Evolutionary conservation across 2,888 invertebrate genomes (phyloP), one percentile per base, ranked within the genome.

Genomic region (Monoplex corrugatus): DNA sequence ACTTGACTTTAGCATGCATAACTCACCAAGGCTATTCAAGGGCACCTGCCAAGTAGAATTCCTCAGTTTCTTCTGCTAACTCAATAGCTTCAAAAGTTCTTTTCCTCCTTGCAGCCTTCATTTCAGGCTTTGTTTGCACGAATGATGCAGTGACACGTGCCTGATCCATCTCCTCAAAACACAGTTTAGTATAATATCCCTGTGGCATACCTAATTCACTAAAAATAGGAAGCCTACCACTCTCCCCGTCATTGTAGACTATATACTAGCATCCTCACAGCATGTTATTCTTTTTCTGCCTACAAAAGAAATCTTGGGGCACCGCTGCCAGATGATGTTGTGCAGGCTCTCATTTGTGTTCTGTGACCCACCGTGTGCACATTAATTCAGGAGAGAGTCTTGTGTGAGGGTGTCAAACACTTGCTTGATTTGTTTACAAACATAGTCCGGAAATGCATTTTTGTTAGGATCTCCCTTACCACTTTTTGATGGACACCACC

Each of bases 201-300:
- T n/a, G n/a, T n/a, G n/a, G n/a, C n/a, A n/a, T n/a, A n/a, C n/a
- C n/a, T n/a, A n/a, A n/a, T n/a, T n/a, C n/a, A 23, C 19, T 5
- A 68, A 84, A 32, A 40, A 83, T 40, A 16, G 32, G 68, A 13
- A 84, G 23, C 63, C 85, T 78, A 0, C 85, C 86, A 6, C 63
- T 19, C 50, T 90, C 90, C 32, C 87, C 88, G 38, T 89, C 89
- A 90, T 89, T 90, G 44, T 38, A 90, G 13, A 85, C 86, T 35
- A 90, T 72, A 63, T 75, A 8, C 80, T 86, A 88, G 88, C 90
- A 57, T 6, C 32, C 2, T 75, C 89, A 13, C 89, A 86, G 1
- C 83, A 28, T 32, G 86, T 38, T 28, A 90, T n/a, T 19, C 83
- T 45, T 6, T 84, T 38, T 57, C 87, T 86, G 13, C 90, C 72